Percentiles rank a stretch among this genome's conserved stretches.
phyloP scores from a whole-genome alignment of 2,888 invertebrate genomes.

The Drosophila niveifrons region DNA sequence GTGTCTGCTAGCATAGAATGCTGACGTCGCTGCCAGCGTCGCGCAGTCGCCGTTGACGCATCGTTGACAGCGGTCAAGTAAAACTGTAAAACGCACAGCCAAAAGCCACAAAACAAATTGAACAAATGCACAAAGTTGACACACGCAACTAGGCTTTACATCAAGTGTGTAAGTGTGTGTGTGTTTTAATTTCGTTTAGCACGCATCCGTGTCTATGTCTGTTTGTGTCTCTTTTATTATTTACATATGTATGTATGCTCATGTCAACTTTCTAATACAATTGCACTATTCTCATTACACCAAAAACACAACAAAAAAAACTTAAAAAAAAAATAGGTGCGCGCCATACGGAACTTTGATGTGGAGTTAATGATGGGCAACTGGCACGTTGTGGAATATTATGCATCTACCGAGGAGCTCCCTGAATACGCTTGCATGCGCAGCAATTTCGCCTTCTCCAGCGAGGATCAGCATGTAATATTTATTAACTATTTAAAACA shows the following conservation, averaged over 20 bases:
- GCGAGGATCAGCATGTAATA: slow-evolving; percentile 83
- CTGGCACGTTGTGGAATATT: slow-evolving; percentile 95
- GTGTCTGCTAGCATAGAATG: slow-evolving; percentile 40
- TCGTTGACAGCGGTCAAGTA: slow-evolving; percentile 50
- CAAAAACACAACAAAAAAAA: background rate
- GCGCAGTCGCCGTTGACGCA: slow-evolving; percentile 17
- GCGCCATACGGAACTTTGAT: slow-evolving; percentile 92
- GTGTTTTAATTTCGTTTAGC: slow-evolving; percentile 46
- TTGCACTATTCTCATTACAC: slow-evolving; percentile 8
- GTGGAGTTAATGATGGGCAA: slow-evolving; percentile 92
- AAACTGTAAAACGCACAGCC: slow-evolving; percentile 35
- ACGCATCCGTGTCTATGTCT: slow-evolving; percentile 37
- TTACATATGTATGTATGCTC: background rate
- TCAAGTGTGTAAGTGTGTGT: slow-evolving; percentile 11
- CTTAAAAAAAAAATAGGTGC: slow-evolving; percentile 87
- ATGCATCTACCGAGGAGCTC: slow-evolving; percentile 94
- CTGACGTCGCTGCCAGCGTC: slow-evolving; percentile 36
- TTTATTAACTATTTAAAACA: no score
- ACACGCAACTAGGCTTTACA: slow-evolving; percentile 44
- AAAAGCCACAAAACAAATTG: slow-evolving; percentile 52
- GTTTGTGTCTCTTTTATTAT: background rate
- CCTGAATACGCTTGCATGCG: slow-evolving; percentile 94
- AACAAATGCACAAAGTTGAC: slow-evolving; percentile 53
- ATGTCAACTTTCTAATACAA: slow-evolving; percentile 20
- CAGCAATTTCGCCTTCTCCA: slow-evolving; percentile 86